A percentile compares a stretch with the other conserved stretches of the same genome.
phyloP scores from a whole-genome alignment of 2,113 vertebrate genomes.

The Henicopernis longicauda region DNA sequence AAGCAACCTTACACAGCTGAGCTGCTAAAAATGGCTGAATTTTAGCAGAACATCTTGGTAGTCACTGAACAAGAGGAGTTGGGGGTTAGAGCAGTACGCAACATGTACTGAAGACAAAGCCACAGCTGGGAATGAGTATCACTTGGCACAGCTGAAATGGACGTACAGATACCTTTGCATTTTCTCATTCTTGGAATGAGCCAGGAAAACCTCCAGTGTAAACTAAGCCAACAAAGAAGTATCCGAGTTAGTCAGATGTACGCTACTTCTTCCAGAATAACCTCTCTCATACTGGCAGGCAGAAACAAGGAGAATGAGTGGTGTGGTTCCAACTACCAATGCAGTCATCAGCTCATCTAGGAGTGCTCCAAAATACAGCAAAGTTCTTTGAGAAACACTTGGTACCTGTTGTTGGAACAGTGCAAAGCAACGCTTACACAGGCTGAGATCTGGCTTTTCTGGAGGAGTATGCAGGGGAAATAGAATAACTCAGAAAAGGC shows the following conservation, averaged over 20 bases:
- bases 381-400: background rate
- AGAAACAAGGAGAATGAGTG: background rate
- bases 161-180: background rate
- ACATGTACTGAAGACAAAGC: background rate
- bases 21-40: constrained; percentile 30
- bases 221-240: background rate
- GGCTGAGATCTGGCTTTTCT: background rate
- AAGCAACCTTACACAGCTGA: constrained; percentile 63
- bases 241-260: background rate
- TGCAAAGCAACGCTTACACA: background rate
- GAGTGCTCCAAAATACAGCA: background rate
- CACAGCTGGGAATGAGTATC: background rate
- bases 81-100: background rate
- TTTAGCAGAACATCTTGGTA: constrained; percentile 33
- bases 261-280: background rate
- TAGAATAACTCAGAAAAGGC: background rate
- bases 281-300: background rate
- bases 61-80: background rate
- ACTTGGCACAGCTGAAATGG: background rate
- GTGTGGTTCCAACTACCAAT: background rate
- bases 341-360: background rate
- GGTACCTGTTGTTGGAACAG: background rate
- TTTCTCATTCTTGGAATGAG: background rate
- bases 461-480: background rate
- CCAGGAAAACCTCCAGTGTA: background rate